phyloP scores from a whole-genome alignment of 2,113 vertebrate species.

The Dryoscopus gambensis region DNA sequence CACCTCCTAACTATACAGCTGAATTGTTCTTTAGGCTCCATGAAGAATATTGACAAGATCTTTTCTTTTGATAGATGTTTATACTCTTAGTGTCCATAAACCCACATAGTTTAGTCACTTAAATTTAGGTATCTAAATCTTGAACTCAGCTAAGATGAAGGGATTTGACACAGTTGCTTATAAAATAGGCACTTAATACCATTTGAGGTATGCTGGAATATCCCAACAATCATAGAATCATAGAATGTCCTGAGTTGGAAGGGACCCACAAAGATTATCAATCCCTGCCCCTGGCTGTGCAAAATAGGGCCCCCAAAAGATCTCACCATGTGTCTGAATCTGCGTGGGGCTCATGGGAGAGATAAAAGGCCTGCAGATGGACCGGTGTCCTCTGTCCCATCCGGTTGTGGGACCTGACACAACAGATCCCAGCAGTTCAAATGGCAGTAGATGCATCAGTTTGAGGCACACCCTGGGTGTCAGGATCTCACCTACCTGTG shows the following conservation, averaged over 20 bases:
- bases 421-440: neutral
- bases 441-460: neutral
- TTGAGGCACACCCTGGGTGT: neutral
- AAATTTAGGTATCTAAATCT: neutral
- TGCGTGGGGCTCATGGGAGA: neutral
- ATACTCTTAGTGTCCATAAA: neutral
- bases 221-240: neutral
- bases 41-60: neutral
- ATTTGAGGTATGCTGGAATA: neutral
- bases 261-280: rapidly evolving
- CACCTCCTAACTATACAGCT: neutral
- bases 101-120: neutral
- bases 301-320: neutral
- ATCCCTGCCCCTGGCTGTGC: neutral
- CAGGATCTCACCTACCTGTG: neutral
- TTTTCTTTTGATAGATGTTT: neutral
- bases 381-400: neutral
- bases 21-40: neutral
- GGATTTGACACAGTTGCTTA: neutral
- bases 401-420: neutral
- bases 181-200: neutral
- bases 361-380: neutral
- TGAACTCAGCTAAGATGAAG: neutral
- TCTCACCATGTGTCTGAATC: neutral
- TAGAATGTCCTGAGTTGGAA: neutral